These are phyloP conservation scores for Chrysolina americana DNA, from an alignment of 2,888 invertebrate species.

Conservation along the genomic window DNA sequence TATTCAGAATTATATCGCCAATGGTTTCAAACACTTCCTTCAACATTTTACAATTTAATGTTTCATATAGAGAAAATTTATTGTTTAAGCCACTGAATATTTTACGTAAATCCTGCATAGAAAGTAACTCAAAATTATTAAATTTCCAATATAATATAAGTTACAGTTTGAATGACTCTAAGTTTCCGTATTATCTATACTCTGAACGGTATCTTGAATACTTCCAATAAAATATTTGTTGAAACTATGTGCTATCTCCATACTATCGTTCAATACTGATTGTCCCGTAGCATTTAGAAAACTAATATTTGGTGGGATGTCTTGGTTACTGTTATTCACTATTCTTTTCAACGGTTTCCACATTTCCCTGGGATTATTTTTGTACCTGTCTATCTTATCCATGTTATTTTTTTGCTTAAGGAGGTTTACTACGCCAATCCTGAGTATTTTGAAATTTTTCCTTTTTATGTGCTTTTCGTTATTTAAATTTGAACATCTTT, in stretches of 20 bases:
- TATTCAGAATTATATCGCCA: slow-evolving; percentile 26
- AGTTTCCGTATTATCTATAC: slow-evolving; percentile 20
- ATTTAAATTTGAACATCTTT: slow-evolving; percentile 25
- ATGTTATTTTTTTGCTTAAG: slow-evolving; percentile 22
- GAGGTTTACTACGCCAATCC: slow-evolving; percentile 17
- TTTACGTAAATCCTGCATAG: slow-evolving; percentile 15
- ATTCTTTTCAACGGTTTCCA: slow-evolving; percentile 30
- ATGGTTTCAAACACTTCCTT: slow-evolving; percentile 33
- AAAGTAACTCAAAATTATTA: slow-evolving; percentile 22
- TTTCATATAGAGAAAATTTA: slow-evolving; percentile 23
- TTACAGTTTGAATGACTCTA: slow-evolving; percentile 31
- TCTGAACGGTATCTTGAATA: slow-evolving; percentile 21
- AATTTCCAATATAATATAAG: slow-evolving; percentile 25
- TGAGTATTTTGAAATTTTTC: not conserved
- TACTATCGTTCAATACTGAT: slow-evolving; percentile 24
- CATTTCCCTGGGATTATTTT: slow-evolving; percentile 31
- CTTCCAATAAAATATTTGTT: slow-evolving; percentile 29
- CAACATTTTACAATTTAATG: slow-evolving; percentile 21
- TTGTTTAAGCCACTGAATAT: slow-evolving; percentile 25
- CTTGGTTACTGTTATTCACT: slow-evolving; percentile 24
- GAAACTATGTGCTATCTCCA: slow-evolving; percentile 30
- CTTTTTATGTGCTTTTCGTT: slow-evolving; percentile 1
- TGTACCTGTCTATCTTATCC: slow-evolving; percentile 26
- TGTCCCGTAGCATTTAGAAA: slow-evolving; percentile 24
- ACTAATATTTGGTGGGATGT: slow-evolving; percentile 22